Percentiles rank a stretch among this genome's conserved stretches.
phyloP scores from a whole-genome alignment of 2,888 invertebrate species.

The Acrobasis suavella region DNA sequence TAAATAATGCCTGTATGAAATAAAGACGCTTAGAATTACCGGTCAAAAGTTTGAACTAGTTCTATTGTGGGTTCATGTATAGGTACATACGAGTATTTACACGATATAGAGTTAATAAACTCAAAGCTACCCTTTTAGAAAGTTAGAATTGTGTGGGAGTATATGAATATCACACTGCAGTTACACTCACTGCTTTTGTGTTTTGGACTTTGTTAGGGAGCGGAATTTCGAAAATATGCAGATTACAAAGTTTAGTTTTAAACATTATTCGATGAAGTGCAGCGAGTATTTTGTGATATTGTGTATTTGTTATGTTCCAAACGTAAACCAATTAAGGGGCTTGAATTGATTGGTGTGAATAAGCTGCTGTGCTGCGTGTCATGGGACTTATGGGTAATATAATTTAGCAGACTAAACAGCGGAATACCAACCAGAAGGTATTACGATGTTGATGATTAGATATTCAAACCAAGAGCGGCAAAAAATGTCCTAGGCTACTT shows the following conservation, averaged over 20 bases:
- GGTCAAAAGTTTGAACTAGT: constrained; percentile 10
- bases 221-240: constrained; percentile 1
- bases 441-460: too few relatives aligned
- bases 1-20: background rate
- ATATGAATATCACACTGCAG: constrained; percentile 1
- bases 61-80: background rate
- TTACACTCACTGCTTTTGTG: constrained; percentile 8
- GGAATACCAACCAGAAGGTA: too few relatives aligned
- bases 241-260: background rate
- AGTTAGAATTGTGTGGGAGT: constrained; percentile 12
- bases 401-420: too few relatives aligned
- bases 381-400: too few relatives aligned
- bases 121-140: constrained; percentile 4
- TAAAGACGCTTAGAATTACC: background rate
- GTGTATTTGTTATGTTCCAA: background rate
- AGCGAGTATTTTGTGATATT: too few relatives aligned
- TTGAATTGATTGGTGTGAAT: too few relatives aligned
- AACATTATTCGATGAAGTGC: background rate
- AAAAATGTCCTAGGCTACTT: too few relatives aligned
- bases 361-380: too few relatives aligned
- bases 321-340: background rate
- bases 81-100: background rate
- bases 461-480: too few relatives aligned
- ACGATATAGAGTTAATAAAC: background rate
- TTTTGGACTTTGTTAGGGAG: constrained; percentile 1